Evolutionary conservation across 2,113 vertebrate species (phyloP), one percentile per base, ranked within the genome.

Genomic region (Anhinga rufa): DNA sequence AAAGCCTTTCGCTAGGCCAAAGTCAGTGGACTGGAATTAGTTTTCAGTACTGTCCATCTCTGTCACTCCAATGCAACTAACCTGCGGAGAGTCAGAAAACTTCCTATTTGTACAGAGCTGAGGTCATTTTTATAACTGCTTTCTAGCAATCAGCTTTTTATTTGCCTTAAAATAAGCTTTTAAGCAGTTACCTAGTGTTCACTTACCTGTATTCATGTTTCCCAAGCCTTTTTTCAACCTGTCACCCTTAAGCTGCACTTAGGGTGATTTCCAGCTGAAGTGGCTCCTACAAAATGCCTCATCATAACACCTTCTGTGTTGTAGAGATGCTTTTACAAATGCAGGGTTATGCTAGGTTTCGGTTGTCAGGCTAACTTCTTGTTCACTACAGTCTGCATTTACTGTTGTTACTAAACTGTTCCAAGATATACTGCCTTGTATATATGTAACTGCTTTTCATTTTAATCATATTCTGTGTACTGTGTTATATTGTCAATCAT

Each of bases 91-190:
- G 88, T 94, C 87, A 92, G 74, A 92, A 85, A 76, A 85, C 92
- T 72, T 94, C 80, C 97, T 94, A 71, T 95, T 94, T 98, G 97
- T 97, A 97, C 95, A 97, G 92, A 94, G 93, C 82, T 86, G 95
- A 97, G 90, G 36, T 97, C 18, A 72, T 96, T 98, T 97, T 96
- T 97, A 96, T 97, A 97, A 97, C 96, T 98, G 96, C 97, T 98
- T 98, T 96, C 96, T 97, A 97, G 97, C 97, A 97, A 97, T 98
- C 97, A 97, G 96, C 97, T 98, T 98, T 97, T 98, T 98, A 95
- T 98, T 98, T 98, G 98, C 98, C 98, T 98, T 98, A 98, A 98
- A 96, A 93, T 96, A 92, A 98, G 97, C 96, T 98, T 98, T 89
- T 93, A 96, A 97, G 95, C 97, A 96, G 96, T 97, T 98, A 95